phyloP scores from a whole-genome alignment of 2,888 invertebrate genomes.

The Liodrosophila aerea region DNA sequence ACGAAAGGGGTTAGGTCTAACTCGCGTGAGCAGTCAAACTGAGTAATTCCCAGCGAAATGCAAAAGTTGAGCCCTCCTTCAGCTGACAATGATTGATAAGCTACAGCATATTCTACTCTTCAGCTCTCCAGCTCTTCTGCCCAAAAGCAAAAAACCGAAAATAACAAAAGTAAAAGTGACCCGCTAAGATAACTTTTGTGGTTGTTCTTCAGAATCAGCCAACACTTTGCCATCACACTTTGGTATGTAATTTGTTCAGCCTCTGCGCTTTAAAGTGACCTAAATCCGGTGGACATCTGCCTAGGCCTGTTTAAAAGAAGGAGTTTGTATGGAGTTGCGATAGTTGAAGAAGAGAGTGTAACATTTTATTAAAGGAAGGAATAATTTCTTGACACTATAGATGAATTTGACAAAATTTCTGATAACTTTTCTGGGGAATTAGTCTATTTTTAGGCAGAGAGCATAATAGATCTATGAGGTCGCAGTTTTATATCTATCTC shows the following conservation, averaged over 20 bases:
- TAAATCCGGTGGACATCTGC: conserved; percentile 19
- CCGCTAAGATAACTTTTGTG: conserved; percentile 45
- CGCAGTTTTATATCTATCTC: no score
- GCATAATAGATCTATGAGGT: no score
- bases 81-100: conserved; percentile 80
- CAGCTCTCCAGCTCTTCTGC: conserved; percentile 9
- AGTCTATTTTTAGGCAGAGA: no score
- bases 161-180: conserved; percentile 72
- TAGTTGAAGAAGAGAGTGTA: no score
- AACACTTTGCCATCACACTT: conserved; percentile 14
- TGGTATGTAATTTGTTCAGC: conserved; percentile 20
- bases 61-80: conserved; percentile 59
- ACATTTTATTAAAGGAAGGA: no score
- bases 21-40: conserved; percentile 41
- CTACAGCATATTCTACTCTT: conserved; percentile 69
- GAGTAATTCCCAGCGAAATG: conserved; percentile 47
- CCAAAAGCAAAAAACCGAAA: conserved; percentile 27
- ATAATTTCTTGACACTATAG: no score
- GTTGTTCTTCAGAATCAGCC: conserved; percentile 17
- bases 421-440: no score
- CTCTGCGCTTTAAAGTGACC: conserved; percentile 30
- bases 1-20: conserved; percentile 37
- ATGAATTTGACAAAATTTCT: no score
- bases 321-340: no score
- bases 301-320: no score